These are phyloP conservation scores for Hystrix brachyura DNA, from an alignment of 2,113 vertebrate genomes.

Conservation along the genomic window DNA sequence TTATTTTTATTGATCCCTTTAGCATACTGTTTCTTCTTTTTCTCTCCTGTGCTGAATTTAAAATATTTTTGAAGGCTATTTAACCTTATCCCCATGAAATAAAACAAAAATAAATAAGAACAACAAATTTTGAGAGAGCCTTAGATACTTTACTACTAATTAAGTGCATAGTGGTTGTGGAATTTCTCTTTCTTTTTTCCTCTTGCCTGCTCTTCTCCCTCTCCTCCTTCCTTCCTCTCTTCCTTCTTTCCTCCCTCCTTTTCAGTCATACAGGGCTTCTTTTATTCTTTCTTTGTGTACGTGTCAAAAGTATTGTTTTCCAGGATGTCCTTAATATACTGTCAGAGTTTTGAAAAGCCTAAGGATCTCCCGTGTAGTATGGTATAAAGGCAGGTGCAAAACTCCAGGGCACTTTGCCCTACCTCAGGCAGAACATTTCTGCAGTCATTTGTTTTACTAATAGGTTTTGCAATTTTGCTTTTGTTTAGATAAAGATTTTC, in stretches of 20 bases:
- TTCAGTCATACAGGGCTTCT: no score
- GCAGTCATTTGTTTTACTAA: neutral
- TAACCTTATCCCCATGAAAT: neutral
- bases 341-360: neutral
- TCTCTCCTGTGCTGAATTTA: neutral
- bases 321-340: neutral
- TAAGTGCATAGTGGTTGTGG: neutral
- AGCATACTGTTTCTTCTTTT: neutral
- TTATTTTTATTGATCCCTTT: constrained; percentile 27
- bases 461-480: neutral
- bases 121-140: neutral
- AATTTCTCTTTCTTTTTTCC: neutral
- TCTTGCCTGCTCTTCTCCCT: neutral
- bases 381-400: neutral
- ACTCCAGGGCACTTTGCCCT: neutral
- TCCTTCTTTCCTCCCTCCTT: no score
- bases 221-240: neutral
- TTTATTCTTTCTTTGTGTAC: neutral
- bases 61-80: constrained; percentile 3
- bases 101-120: neutral
- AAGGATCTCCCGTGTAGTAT: neutral
- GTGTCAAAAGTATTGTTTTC: neutral
- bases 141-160: constrained; percentile 1
- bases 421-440: neutral
- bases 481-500: constrained; percentile 56